Evolutionary conservation across 2,113 vertebrate species (phyloP).

Genomic region (Siniperca knerii): DNA sequence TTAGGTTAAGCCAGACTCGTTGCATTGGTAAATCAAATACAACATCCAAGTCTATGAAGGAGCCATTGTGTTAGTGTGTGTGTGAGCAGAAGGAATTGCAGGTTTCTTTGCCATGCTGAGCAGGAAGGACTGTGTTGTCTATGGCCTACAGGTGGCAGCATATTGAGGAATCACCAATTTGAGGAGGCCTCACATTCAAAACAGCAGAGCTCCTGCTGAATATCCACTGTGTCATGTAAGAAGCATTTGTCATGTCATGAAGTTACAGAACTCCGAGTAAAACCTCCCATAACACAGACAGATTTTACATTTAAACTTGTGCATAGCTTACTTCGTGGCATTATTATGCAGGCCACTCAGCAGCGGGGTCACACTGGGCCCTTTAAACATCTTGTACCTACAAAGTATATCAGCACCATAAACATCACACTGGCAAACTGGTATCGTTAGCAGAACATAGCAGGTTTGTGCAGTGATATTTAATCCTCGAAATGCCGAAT

Average conservation of each 20-base stretch:
- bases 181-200: slow-evolving; percentile 69
- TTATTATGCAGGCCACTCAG: slow-evolving; percentile 31
- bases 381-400: background rate
- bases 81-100: background rate
- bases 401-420: background rate
- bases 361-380: background rate
- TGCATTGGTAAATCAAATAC: background rate
- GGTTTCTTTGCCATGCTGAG: background rate
- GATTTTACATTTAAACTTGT: background rate
- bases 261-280: slow-evolving; percentile 1
- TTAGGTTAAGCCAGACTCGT: background rate
- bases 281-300: background rate
- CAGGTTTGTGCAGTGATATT: slow-evolving; percentile 14
- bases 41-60: background rate
- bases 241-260: background rate
- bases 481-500: background rate
- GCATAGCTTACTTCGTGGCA: background rate
- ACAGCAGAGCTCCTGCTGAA: slow-evolving; percentile 40
- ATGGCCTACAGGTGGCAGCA: slow-evolving; percentile 78
- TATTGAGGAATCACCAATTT: slow-evolving; percentile 36
- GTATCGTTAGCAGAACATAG: background rate
- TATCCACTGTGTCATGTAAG: slow-evolving; percentile 33
- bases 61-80: background rate
- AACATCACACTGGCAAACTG: background rate
- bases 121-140: background rate